phyloP scores from a whole-genome alignment of 2,888 invertebrate species.

The Synergus itoensis region DNA sequence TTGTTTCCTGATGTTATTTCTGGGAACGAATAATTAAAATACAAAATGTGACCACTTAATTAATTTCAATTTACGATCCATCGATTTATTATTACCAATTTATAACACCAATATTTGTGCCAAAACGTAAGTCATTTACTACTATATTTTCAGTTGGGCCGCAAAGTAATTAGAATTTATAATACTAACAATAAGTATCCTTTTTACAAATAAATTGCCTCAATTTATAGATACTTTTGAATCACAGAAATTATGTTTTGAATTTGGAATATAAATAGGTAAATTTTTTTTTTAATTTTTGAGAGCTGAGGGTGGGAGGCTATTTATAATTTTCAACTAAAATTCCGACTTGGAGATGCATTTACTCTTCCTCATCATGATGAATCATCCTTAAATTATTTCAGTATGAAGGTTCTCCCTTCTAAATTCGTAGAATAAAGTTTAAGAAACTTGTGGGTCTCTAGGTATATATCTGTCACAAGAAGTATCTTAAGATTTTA shows the following conservation, averaged over 20 bases:
- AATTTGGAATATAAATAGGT: neutral
- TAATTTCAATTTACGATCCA: neutral
- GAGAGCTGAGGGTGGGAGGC: neutral
- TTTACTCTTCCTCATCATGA: neutral
- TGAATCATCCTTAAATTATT: neutral
- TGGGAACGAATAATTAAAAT: neutral
- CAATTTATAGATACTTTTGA: neutral
- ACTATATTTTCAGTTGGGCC: neutral
- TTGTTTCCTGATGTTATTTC: neutral
- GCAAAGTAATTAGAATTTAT: neutral
- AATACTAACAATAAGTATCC: neutral
- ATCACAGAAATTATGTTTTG: neutral
- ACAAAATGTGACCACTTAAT: neutral
- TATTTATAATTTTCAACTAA: constrained; percentile 11
- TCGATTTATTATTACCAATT: neutral
- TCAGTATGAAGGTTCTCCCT: neutral
- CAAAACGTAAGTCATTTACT: neutral
- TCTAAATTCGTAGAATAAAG: neutral
- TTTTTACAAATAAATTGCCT: neutral
- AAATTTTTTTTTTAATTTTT: neutral
- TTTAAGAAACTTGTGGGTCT: neutral
- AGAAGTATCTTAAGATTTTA: neutral
- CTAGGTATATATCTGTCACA: neutral
- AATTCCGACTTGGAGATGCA: neutral
- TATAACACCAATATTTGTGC: neutral